Evolutionary conservation across 2,113 vertebrate species (phyloP), one percentile per base, ranked within the genome.

Genomic region (Pao palembangensis): DNA sequence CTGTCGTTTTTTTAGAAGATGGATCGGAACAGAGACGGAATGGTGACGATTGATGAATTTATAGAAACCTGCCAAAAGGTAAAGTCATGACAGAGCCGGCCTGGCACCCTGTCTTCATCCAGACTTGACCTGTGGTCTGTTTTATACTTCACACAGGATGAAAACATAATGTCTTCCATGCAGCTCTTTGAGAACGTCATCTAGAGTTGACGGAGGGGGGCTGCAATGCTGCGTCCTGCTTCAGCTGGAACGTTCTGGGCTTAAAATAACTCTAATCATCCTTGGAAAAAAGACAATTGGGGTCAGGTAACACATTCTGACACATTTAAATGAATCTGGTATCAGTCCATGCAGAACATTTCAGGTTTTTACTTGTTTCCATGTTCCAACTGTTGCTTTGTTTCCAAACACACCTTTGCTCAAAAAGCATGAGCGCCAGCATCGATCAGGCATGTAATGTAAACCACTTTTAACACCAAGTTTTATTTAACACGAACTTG

Each of bases 121-220:
- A 23, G 3, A 28, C 19, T 5, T 56, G 4, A 28, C 8, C 14
- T 25, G 20, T 44, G 13, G 34, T 34, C 49, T 54, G 13, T 71
- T 13, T 51, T 67, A 19, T 15, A 71, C 14, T 14, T 6, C 92
- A 70, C 91, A 93, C 85, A 98, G 96, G 96, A 98, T 23, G 88
- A 96, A 81, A 94, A 93, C 77, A 98, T 99, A 81, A 96, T 98
- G 95, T 93, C 85, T 69, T 98, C 96, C 85, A 98, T 99, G 95
- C 94, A 94, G 81, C 93, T 99, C 71, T 98, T 99, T 38, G 94
- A 99, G 78, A 95, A 93, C 0, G 90, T 93, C 58, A 94, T 98
- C 64, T 99, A 98, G 83, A 58, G 42, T 76, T 54, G 51, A 54
- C 3, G 10, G 19, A 55, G n/a, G 2, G 62, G 50, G 46, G 15